phyloP scores from a whole-genome alignment of 1,140 invertebrate genomes.

The Drosophila guanche region DNA sequence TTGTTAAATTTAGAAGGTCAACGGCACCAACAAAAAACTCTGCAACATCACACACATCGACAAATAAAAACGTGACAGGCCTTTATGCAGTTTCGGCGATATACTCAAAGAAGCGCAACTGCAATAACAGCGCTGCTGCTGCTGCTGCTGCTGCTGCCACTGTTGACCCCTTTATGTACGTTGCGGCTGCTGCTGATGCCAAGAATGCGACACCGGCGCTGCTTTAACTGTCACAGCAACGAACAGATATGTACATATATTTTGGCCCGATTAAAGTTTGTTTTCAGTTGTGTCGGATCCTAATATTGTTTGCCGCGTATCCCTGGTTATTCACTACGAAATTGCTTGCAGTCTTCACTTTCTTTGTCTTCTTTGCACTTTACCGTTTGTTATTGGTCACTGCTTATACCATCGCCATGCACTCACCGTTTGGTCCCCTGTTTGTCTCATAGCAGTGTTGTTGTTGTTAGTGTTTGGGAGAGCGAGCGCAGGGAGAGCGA shows the following conservation, averaged over 20 bases:
- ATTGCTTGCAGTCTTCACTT: too few relatives aligned
- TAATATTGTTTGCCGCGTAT: too few relatives aligned
- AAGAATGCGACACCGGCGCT: too few relatives aligned
- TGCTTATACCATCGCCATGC: too few relatives aligned
- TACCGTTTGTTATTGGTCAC: too few relatives aligned
- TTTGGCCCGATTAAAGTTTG: not conserved
- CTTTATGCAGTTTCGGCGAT: not conserved
- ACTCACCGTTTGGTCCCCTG: too few relatives aligned
- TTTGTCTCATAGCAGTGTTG: too few relatives aligned
- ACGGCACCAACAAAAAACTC: constrained; percentile 15
- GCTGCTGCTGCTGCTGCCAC: constrained; percentile 2
- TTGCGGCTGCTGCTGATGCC: not conserved
- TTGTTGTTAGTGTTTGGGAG: too few relatives aligned
- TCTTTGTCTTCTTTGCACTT: too few relatives aligned
- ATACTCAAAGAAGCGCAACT: constrained; percentile 1
- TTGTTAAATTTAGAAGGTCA: constrained; percentile 23
- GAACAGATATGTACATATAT: constrained; percentile 7
- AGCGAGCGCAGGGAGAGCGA: too few relatives aligned
- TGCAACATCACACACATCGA: not conserved
- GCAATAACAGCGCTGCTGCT: not conserved
- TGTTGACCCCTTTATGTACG: not conserved
- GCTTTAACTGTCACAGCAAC: not conserved
- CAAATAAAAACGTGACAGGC: constrained; percentile 19
- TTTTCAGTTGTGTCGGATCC: not conserved
- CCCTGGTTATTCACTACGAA: too few relatives aligned